Conservation (phyloP, 2,113 vertebrate genomes). For the Callipepla squamata region DNA sequence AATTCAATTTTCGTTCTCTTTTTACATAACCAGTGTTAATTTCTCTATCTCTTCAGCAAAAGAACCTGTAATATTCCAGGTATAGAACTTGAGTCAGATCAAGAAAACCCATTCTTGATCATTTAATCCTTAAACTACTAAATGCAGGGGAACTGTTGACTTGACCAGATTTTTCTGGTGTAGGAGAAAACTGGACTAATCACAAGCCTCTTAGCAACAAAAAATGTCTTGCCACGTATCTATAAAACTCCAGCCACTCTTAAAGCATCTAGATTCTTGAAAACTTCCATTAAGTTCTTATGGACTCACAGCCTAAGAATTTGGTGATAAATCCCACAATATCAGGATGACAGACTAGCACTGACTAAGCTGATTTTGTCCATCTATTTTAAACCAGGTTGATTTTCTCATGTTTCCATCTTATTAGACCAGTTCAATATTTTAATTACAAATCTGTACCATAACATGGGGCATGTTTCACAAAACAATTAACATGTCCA, state of each 20-base stretch:
- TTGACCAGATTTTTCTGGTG: background rate
- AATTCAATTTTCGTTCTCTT: background rate
- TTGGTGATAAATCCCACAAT: background rate
- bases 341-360: background rate
- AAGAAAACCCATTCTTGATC: background rate
- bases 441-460: background rate
- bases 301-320: background rate
- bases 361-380: background rate
- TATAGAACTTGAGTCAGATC: background rate
- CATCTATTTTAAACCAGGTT: background rate
- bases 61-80: background rate
- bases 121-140: background rate
- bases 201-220: background rate
- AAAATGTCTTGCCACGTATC: background rate
- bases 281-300: background rate
- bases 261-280: background rate
- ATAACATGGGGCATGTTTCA: rapidly evolving
- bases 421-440: background rate
- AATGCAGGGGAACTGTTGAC: background rate
- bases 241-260: background rate
- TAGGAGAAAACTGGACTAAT: background rate
- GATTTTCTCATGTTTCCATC: background rate
- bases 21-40: background rate
- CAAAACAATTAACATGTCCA: no score
- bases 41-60: background rate